Conservation (phyloP, 2,888 invertebrate genomes). For the Gandaritis pyraliata region DNA sequence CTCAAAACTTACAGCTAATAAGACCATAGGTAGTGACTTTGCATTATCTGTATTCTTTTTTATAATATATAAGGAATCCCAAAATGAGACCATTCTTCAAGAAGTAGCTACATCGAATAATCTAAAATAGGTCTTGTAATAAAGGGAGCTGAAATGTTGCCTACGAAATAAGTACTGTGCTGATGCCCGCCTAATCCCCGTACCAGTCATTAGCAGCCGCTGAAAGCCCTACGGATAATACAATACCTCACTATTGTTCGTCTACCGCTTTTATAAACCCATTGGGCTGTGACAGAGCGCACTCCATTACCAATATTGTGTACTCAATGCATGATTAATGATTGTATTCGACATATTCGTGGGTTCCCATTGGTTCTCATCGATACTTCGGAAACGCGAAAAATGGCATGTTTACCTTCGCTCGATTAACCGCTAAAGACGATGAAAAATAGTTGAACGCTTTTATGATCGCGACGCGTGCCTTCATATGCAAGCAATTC, state of each 20-base stretch:
- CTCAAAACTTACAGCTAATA: conserved; percentile 6
- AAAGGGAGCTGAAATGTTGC: no score
- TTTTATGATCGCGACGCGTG: conserved; percentile 65
- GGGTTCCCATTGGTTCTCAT: conserved; percentile 65
- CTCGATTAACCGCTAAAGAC: conserved; percentile 78
- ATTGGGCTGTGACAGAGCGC: conserved; percentile 63
- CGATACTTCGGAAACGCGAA: conserved; percentile 74
- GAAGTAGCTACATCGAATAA: no score
- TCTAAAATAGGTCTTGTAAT: no score
- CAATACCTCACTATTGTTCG: conserved; percentile 65
- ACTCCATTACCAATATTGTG: conserved; percentile 69
- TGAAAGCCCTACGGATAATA: conserved; percentile 64
- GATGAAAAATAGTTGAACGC: conserved; percentile 71
- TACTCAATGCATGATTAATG: conserved; percentile 79
- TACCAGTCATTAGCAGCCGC: conserved; percentile 40
- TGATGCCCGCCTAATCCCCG: conserved; percentile 22
- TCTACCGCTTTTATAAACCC: conserved; percentile 56
- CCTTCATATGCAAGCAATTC: conserved; percentile 27
- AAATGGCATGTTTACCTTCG: conserved; percentile 80
- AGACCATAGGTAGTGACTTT: no score
- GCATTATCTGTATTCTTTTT: no score
- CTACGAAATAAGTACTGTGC: no score
- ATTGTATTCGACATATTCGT: conserved; percentile 69
- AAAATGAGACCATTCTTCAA: no score
- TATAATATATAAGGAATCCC: no score